These are phyloP conservation scores for Ictalurus punctatus DNA, from an alignment of 2,113 vertebrate genomes.

Conservation along the genomic window DNA sequence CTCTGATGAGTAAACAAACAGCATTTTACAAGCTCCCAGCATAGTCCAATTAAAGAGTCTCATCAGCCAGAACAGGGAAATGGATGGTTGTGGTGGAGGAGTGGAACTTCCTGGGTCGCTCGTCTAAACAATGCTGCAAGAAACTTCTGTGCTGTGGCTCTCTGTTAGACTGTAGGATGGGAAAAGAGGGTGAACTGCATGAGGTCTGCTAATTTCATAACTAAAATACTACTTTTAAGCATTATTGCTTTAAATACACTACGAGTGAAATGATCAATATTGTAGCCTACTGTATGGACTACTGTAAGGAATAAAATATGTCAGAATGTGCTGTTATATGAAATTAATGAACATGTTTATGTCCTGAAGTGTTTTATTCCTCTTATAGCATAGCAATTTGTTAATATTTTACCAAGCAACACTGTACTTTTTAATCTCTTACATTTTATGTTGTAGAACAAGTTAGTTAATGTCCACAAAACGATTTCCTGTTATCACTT, in stretches of 20 bases:
- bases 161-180: not conserved
- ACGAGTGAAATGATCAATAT: not conserved
- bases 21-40: slow-evolving; percentile 66
- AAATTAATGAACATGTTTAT: not conserved
- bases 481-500: not conserved
- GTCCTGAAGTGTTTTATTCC: not conserved
- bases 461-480: not conserved
- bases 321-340: not conserved
- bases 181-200: not conserved
- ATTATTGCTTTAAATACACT: not conserved
- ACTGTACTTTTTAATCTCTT: not conserved
- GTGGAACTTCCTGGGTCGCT: slow-evolving; percentile 60
- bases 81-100: slow-evolving; percentile 69
- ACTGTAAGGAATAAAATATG: not conserved
- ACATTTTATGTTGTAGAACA: not conserved
- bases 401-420: not conserved
- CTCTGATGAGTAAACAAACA: slow-evolving; percentile 72
- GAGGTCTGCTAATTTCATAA: not conserved
- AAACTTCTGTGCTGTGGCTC: slow-evolving; percentile 39
- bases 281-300: no score
- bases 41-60: slow-evolving; percentile 76
- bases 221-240: not conserved
- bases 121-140: slow-evolving; percentile 37
- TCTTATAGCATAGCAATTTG: not conserved
- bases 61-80: slow-evolving; percentile 80